phyloP scores from a whole-genome alignment of 1,140 invertebrate species.

The Prorops nasuta region DNA sequence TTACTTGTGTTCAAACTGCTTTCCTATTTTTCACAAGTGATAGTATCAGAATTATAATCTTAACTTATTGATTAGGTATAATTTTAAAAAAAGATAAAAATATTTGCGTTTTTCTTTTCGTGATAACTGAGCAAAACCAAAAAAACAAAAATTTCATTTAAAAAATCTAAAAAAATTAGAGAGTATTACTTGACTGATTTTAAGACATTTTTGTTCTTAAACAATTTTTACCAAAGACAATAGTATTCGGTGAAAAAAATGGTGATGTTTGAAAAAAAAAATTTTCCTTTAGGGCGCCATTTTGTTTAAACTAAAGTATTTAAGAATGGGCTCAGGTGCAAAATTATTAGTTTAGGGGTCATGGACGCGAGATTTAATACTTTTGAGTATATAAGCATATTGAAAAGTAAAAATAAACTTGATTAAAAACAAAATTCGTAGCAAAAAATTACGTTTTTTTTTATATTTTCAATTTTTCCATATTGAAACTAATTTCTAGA shows the following conservation, averaged over 20 bases:
- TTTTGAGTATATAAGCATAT: background rate
- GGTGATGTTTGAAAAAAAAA: background rate
- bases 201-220: too few relatives aligned
- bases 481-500: background rate
- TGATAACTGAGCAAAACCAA: too few relatives aligned
- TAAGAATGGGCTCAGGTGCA: background rate
- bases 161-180: too few relatives aligned
- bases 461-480: too few relatives aligned
- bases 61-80: background rate
- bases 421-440: background rate
- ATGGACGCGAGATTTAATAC: background rate
- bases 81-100: background rate
- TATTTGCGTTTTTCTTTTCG: slow-evolving; percentile 14
- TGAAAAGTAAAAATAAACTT: background rate
- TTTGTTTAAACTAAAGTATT: background rate
- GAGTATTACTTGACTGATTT: too few relatives aligned
- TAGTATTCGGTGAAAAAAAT: background rate
- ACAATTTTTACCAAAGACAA: background rate
- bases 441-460: too few relatives aligned
- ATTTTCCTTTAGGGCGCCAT: background rate
- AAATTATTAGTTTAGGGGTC: background rate
- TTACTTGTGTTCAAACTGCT: slow-evolving; percentile 4
- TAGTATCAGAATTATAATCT: background rate
- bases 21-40: background rate
- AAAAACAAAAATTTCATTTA: too few relatives aligned